Conservation (phyloP, 2,888 invertebrate species). For the Drosophila quinaria region DNA sequence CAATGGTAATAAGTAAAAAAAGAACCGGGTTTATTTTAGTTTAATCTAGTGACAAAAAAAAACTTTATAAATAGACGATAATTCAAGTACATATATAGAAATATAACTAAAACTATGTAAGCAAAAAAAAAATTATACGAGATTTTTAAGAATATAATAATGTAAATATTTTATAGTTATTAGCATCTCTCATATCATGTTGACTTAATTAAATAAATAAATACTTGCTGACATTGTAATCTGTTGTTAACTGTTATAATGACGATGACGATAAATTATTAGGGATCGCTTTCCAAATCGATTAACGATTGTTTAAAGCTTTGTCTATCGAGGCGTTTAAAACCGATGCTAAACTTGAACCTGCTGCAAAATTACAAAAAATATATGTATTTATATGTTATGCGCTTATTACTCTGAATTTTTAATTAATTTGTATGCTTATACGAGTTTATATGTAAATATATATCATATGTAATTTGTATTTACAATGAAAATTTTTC, state of each 20-base stretch:
- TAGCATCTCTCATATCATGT: constrained; percentile 50
- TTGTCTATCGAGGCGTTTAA: constrained; percentile 32
- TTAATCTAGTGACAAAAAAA: constrained; percentile 27
- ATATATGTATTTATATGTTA: constrained; percentile 16
- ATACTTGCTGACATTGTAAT: constrained; percentile 33
- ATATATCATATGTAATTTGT: constrained; percentile 26
- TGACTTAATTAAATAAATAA: constrained; percentile 44
- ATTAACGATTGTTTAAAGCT: constrained; percentile 36
- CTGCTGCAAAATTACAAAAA: constrained; percentile 31
- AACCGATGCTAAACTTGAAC: constrained; percentile 15
- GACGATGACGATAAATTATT: not conserved
- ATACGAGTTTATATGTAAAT: constrained; percentile 10
- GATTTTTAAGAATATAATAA: constrained; percentile 5
- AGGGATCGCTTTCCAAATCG: constrained; percentile 13
- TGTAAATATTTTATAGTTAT: constrained; percentile 39
- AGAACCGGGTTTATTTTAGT: constrained; percentile 5
- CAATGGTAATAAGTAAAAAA: constrained; percentile 28
- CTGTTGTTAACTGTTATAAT: not conserved
- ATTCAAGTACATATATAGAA: constrained; percentile 4
- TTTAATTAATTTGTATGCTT: constrained; percentile 27
- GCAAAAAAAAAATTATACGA: constrained; percentile 2
- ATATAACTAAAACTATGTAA: constrained; percentile 22
- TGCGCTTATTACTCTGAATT: constrained; percentile 22
- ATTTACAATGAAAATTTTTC: constrained; percentile 34
- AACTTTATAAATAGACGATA: constrained; percentile 3